These are phyloP conservation scores for Spondyliosoma cantharus DNA, from an alignment of 2,797 vertebrate genomes.

Conservation along the genomic window DNA sequence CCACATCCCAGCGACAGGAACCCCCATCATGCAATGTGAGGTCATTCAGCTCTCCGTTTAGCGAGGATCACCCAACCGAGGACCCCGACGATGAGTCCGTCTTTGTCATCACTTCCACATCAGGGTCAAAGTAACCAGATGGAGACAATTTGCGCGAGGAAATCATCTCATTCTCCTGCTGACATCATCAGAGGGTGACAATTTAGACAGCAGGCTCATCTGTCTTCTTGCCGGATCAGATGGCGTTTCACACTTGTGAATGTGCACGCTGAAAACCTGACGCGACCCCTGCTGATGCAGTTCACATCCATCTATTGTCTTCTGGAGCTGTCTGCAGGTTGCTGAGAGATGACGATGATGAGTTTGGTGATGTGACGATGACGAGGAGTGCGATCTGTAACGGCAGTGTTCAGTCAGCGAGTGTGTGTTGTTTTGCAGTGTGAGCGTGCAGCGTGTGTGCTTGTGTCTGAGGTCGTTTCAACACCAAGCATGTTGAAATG, in stretches of 20 bases:
- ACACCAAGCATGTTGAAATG: constrained; percentile 27
- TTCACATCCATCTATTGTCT: constrained; percentile 41
- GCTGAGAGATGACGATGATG: constrained; percentile 32
- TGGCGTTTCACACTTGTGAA: constrained; percentile 33
- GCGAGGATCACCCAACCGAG: constrained; percentile 40
- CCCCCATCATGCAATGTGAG: constrained; percentile 63
- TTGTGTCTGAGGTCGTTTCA: constrained; percentile 13
- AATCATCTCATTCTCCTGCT: constrained; percentile 61
- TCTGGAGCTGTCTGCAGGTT: not conserved
- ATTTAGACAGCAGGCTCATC: constrained; percentile 57
- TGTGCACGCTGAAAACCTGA: constrained; percentile 13
- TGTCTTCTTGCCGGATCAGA: constrained; percentile 40
- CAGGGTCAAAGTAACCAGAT: constrained; percentile 54
- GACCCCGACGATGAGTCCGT: constrained; percentile 48
- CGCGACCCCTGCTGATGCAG: not conserved
- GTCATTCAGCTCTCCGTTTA: constrained; percentile 57
- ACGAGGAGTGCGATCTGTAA: constrained; percentile 17
- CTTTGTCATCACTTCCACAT: constrained; percentile 62
- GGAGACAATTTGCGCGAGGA: constrained; percentile 65
- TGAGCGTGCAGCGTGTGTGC: not conserved
- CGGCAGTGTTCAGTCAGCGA: constrained; percentile 22
- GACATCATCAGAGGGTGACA: constrained; percentile 60
- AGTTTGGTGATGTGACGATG: constrained; percentile 34
- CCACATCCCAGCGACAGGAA: constrained; percentile 27
- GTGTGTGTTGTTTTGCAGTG: not conserved